Conservation (phyloP, 2,113 vertebrate genomes). For the Laterallus jamaicensis region DNA sequence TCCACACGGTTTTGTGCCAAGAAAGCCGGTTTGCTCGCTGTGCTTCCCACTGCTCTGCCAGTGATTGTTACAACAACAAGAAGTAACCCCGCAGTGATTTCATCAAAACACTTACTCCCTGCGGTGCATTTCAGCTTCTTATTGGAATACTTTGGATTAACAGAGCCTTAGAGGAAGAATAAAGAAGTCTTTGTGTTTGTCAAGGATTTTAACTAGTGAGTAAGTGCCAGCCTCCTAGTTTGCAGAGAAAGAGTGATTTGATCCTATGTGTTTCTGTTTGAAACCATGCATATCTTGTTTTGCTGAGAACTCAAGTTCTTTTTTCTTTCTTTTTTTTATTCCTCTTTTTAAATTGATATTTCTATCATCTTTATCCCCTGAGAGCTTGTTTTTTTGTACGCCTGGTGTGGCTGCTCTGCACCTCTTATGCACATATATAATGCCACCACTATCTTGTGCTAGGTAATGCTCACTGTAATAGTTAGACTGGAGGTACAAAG, state of each 20-base stretch:
- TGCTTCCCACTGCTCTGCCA: conserved; percentile 59
- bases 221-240: conserved; percentile 28
- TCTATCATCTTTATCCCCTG: not conserved
- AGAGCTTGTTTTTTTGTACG: not conserved
- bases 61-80: conserved; percentile 59
- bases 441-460: not conserved
- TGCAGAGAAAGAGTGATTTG: not conserved
- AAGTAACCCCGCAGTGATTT: conserved; percentile 66
- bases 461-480: accelerated
- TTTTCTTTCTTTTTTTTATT: no score
- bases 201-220: conserved; percentile 51
- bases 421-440: not conserved
- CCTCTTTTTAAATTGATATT: not conserved
- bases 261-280: conserved; percentile 9
- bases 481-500: not conserved
- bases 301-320: not conserved
- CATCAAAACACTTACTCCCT: conserved; percentile 61
- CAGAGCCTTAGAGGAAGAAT: conserved; percentile 48
- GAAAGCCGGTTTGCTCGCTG: not conserved
- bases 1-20: conserved; percentile 3
- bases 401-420: not conserved
- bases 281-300: not conserved
- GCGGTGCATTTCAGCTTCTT: conserved; percentile 37
- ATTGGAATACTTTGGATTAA: conserved; percentile 61
- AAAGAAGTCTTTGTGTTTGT: conserved; percentile 62